These are phyloP conservation scores for Platycnemis pennipes DNA, from an alignment of 2,888 invertebrate species.

Conservation along the genomic window DNA sequence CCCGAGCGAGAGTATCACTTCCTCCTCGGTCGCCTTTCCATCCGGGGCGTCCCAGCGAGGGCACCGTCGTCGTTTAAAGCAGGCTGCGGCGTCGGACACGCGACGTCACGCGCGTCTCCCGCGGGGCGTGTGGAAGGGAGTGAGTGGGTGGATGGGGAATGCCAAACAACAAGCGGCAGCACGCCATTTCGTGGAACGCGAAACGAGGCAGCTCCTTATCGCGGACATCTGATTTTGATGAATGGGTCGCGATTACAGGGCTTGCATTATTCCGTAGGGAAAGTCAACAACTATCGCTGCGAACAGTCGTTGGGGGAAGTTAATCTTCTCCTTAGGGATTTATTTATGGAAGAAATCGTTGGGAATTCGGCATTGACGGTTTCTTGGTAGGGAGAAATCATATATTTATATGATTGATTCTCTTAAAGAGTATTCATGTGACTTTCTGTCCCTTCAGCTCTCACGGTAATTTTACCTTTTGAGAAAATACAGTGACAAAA, in stretches of 20 bases:
- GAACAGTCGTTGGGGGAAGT: background rate
- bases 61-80: too few species aligned
- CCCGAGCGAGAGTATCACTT: background rate
- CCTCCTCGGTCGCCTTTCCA: background rate
- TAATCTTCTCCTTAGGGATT: background rate
- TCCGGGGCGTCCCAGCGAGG: background rate
- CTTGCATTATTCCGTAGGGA: constrained; percentile 8
- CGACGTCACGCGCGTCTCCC: background rate
- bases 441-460: background rate
- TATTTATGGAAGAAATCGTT: background rate
- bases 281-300: constrained; percentile 27
- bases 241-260: constrained; percentile 13
- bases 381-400: background rate
- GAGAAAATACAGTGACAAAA: background rate
- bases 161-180: background rate
- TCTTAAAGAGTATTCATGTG: background rate
- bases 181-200: constrained; percentile 32
- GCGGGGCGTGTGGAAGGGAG: background rate
- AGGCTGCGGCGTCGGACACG: background rate
- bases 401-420: too few species aligned
- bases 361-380: background rate
- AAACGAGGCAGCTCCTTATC: background rate
- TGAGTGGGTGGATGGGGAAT: background rate
- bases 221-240: constrained; percentile 23
- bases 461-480: background rate